Evolutionary conservation across 2,888 invertebrate genomes (phyloP).

Genomic region (Nycteola revayana): DNA sequence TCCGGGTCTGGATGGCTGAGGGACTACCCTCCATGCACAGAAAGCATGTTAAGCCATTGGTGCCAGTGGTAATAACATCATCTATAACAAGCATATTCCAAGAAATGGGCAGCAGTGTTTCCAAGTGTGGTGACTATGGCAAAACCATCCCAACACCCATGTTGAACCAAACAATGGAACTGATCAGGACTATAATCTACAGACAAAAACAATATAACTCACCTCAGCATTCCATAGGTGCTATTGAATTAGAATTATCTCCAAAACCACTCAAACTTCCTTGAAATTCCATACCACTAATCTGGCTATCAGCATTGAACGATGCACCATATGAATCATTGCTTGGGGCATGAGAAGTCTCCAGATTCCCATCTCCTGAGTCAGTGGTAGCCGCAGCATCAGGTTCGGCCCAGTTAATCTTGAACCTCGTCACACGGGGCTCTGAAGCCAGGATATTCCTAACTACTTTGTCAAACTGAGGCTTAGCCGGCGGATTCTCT

Average conservation of each 20-base stretch:
- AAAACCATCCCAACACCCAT: too few relatives aligned
- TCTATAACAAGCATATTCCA: too few relatives aligned
- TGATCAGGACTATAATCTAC: too few relatives aligned
- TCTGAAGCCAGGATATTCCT: slow-evolving; percentile 93
- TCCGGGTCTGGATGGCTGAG: too few relatives aligned
- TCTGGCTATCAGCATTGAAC: slow-evolving; percentile 72
- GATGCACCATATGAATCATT: slow-evolving; percentile 69
- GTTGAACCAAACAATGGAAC: too few relatives aligned
- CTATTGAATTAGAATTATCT: slow-evolving; percentile 84
- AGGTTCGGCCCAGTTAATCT: slow-evolving; percentile 97
- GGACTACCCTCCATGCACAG: too few relatives aligned
- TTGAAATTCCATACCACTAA: slow-evolving; percentile 67
- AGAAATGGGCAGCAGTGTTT: too few relatives aligned
- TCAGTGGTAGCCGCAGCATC: slow-evolving; percentile 64
- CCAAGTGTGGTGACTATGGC: too few relatives aligned
- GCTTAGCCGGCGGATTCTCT: slow-evolving; percentile 96
- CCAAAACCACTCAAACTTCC: slow-evolving; percentile 76
- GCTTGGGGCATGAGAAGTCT: slow-evolving; percentile 58
- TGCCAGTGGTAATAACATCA: too few relatives aligned
- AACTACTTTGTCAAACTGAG: slow-evolving; percentile 95
- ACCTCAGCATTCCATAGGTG: slow-evolving; percentile 84
- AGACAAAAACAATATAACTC: slow-evolving; percentile 23
- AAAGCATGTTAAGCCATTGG: too few relatives aligned
- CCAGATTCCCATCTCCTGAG: slow-evolving; percentile 62
- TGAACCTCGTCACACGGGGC: slow-evolving; percentile 96